Conservation (phyloP, 2,113 vertebrate species). For the Apistogramma diplotaenia region DNA sequence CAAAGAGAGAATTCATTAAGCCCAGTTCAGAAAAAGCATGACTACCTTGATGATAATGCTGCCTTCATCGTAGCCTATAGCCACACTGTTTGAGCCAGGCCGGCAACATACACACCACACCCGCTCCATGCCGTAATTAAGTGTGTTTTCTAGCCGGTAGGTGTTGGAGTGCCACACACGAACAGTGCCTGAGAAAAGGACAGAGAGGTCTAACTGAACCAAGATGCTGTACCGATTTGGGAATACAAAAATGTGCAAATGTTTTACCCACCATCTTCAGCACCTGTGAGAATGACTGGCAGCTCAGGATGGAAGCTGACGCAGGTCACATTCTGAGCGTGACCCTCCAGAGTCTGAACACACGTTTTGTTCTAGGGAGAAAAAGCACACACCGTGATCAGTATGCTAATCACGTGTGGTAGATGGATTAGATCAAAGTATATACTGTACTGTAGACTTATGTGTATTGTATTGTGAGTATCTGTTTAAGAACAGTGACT, state of each 20-base stretch:
- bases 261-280: slow-evolving; percentile 85
- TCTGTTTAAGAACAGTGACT: not conserved
- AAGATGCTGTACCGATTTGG: accelerated
- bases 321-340: slow-evolving; percentile 96
- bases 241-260: not conserved
- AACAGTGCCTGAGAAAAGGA: slow-evolving; percentile 57
- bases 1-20: no score
- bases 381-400: not conserved
- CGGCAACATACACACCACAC: slow-evolving; percentile 97
- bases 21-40: not conserved
- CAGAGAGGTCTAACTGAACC: not conserved
- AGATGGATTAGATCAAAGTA: not conserved
- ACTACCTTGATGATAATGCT: slow-evolving; percentile 98
- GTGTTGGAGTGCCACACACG: slow-evolving; percentile 99
- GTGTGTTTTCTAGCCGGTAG: slow-evolving; percentile 93
- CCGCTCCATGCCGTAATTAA: slow-evolving; percentile 98
- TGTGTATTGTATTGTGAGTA: not conserved
- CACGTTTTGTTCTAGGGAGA: slow-evolving; percentile 92
- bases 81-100: slow-evolving; percentile 94
- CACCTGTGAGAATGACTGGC: slow-evolving; percentile 81
- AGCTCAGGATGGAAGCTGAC: slow-evolving; percentile 97
- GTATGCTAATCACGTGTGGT: not conserved
- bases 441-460: no score
- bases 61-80: slow-evolving; percentile 95
- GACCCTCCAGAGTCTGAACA: slow-evolving; percentile 95